A percentile compares a stretch with the other conserved stretches of the same genome.
phyloP scores from a whole-genome alignment of 1,140 invertebrate genomes.

The Chymomyza costata region DNA sequence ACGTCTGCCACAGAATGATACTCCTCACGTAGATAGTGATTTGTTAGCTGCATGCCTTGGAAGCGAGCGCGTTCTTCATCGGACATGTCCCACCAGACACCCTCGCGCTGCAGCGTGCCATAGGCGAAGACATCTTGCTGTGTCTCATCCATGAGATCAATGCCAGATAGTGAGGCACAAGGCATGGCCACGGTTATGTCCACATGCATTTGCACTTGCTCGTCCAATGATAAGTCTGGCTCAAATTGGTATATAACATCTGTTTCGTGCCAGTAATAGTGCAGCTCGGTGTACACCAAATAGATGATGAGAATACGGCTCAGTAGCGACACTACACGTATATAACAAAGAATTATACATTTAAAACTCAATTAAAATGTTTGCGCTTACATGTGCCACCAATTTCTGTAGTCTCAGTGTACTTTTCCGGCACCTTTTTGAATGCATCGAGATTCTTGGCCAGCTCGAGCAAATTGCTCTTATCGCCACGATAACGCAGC shows the following conservation, averaged over 20 bases:
- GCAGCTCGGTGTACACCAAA: conserved; percentile 88
- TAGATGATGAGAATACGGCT: conserved; percentile 86
- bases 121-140: conserved; percentile 91
- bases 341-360: too few relatives aligned
- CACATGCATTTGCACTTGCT: conserved; percentile 93
- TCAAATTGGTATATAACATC: conserved; percentile 91
- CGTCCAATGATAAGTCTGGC: conserved; percentile 91
- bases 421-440: conserved; percentile 90
- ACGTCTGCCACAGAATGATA: conserved; percentile 91
- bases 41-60: conserved; percentile 87
- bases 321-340: conserved; percentile 87
- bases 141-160: conserved; percentile 95
- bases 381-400: conserved; percentile 85
- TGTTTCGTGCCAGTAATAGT: conserved; percentile 90
- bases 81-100: conserved; percentile 92
- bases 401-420: conserved; percentile 86
- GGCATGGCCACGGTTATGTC: conserved; percentile 97
- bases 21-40: conserved; percentile 92
- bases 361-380: too few relatives aligned
- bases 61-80: conserved; percentile 86
- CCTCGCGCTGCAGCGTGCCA: conserved; percentile 88
- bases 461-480: conserved; percentile 80
- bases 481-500: conserved; percentile 79
- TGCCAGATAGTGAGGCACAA: conserved; percentile 87
- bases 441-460: conserved; percentile 93